Evolutionary conservation across 2,888 invertebrate genomes (phyloP).

Genomic region (Elmis aenea): DNA sequence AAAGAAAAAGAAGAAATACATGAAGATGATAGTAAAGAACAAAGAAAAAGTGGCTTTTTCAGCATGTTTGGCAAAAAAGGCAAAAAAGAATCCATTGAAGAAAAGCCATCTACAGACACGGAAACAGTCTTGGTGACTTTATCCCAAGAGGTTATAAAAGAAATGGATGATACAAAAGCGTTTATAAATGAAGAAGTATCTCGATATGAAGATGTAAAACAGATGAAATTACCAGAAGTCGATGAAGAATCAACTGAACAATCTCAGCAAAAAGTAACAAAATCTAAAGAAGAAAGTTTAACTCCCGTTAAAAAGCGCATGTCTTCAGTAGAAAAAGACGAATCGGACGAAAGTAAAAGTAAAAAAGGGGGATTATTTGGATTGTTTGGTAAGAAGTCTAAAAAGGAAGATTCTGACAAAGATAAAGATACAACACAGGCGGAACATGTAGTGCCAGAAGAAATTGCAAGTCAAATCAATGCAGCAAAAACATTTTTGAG

Average conservation of each 20-base stretch:
- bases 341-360: slow-evolving; percentile 8
- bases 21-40: slow-evolving; percentile 1
- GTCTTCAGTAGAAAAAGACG: background rate
- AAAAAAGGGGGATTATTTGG: slow-evolving; percentile 26
- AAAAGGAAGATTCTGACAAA: slow-evolving; percentile 10
- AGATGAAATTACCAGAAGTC: background rate
- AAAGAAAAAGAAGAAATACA: too few species aligned
- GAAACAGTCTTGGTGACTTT: slow-evolving; percentile 1
- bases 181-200: slow-evolving; percentile 23
- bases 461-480: slow-evolving; percentile 18
- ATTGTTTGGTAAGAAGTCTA: slow-evolving; percentile 25
- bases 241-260: slow-evolving; percentile 2
- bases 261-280: background rate
- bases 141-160: slow-evolving; percentile 14
- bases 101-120: background rate
- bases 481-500: slow-evolving; percentile 24
- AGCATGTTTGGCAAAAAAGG: slow-evolving; percentile 6
- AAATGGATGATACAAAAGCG: slow-evolving; percentile 20
- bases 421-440: background rate
- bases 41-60: slow-evolving; percentile 3
- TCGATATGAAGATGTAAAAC: slow-evolving; percentile 18
- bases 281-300: slow-evolving; percentile 1
- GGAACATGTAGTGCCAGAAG: slow-evolving; percentile 1
- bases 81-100: slow-evolving; percentile 11
- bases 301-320: background rate